Percentiles rank a stretch among this genome's conserved stretches.
These are phyloP conservation scores for Prunella strophiata DNA, from an alignment of 2,797 vertebrate genomes.

Conservation along the genomic window DNA sequence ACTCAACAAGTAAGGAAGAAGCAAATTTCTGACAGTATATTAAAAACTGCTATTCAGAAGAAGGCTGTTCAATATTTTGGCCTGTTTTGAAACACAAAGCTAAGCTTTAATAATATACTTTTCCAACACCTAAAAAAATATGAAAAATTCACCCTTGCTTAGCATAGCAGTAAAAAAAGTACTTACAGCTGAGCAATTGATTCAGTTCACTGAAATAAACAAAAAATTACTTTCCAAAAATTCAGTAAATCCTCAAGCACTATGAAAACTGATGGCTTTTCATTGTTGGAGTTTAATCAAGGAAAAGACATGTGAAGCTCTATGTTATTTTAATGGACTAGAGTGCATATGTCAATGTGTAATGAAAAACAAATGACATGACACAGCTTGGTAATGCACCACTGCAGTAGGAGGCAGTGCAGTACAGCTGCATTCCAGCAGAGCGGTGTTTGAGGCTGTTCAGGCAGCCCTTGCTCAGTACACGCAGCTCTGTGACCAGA, in stretches of 20 bases:
- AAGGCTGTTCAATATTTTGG: background rate
- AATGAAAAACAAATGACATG: background rate
- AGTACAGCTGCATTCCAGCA: background rate
- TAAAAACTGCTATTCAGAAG: background rate
- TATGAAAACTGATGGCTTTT: background rate
- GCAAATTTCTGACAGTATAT: background rate
- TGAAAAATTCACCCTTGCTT: background rate
- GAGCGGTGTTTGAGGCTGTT: background rate
- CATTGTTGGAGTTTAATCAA: background rate
- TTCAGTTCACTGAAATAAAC: slow-evolving; percentile 1
- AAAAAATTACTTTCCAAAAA: background rate
- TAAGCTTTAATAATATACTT: background rate
- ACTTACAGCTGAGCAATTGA: background rate
- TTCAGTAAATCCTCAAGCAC: background rate
- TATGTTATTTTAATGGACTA: background rate
- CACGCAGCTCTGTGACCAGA: background rate
- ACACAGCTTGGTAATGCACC: background rate
- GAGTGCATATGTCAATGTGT: background rate
- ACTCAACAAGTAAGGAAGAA: background rate
- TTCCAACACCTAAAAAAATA: background rate
- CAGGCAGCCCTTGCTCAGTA: background rate
- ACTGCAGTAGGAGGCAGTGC: background rate
- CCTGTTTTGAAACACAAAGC: background rate
- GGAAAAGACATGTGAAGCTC: background rate
- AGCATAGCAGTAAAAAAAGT: background rate